Percentiles rank a stretch among this genome's conserved stretches.
phyloP scores from a whole-genome alignment of 2,113 vertebrate genomes.

The Ceyx cyanopectus region DNA sequence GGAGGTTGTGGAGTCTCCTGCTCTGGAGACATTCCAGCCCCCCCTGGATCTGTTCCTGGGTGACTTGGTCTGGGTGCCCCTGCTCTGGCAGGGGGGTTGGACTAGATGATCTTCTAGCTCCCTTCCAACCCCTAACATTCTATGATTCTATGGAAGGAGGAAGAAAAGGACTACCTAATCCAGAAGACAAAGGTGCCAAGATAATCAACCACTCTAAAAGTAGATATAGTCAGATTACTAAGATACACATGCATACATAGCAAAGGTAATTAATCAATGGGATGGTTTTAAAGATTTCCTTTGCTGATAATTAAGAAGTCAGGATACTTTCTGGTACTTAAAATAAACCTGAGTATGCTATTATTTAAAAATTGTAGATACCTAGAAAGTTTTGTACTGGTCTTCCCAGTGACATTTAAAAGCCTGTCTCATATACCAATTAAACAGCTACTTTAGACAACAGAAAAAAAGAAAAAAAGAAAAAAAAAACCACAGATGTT shows the following conservation, averaged over 20 bases:
- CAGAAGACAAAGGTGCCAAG: background rate
- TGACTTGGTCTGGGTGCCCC: no score
- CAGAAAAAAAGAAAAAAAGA: background rate
- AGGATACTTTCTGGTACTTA: background rate
- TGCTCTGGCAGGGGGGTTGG: no score
- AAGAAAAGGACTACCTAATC: background rate
- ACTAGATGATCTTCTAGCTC: no score
- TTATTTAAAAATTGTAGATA: background rate
- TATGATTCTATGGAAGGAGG: background rate
- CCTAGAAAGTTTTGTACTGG: background rate
- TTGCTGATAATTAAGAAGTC: background rate
- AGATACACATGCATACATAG: background rate
- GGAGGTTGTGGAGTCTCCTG: no score
- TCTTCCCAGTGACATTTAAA: background rate
- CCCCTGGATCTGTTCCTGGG: no score
- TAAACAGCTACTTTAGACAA: background rate
- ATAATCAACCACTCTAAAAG: background rate
- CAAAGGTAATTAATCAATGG: background rate
- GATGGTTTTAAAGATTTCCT: background rate
- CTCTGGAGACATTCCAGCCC: no score
- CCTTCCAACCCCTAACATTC: no score
- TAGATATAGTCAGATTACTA: background rate
- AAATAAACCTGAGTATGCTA: background rate
- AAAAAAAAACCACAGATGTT: background rate
- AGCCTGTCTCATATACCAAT: background rate